phyloP scores from a whole-genome alignment of 2,113 vertebrate species.

The Paratilapia polleni region DNA sequence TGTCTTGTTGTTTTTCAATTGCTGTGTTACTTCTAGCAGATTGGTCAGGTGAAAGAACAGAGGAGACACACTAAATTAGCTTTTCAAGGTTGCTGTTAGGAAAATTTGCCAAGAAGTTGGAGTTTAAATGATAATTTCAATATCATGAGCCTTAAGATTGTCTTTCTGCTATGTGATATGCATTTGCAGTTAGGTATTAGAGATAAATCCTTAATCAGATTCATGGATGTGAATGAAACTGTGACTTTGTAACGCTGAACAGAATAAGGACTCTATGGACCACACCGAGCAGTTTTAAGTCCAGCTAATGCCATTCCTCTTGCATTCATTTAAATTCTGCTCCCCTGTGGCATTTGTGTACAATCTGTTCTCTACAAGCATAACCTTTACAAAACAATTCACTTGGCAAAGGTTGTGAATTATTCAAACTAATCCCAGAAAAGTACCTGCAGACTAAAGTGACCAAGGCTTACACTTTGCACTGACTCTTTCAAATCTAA shows the following conservation, averaged over 20 bases:
- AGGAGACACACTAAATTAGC: neutral
- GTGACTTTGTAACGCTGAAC: neutral
- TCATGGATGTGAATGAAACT: slow-evolving; percentile 17
- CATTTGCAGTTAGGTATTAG: slow-evolving; percentile 8
- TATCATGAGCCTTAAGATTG: neutral
- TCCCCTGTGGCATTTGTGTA: slow-evolving; percentile 42
- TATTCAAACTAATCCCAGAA: slow-evolving; percentile 44
- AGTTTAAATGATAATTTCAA: neutral
- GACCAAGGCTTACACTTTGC: neutral
- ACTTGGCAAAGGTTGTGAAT: slow-evolving; percentile 48
- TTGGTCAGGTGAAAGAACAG: slow-evolving; percentile 10
- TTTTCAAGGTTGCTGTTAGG: slow-evolving; percentile 4
- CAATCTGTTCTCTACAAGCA: slow-evolving; percentile 62
- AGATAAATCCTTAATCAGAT: slow-evolving; percentile 27
- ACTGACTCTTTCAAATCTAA: neutral
- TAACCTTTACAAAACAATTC: slow-evolving; percentile 58
- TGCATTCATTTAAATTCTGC: slow-evolving; percentile 38
- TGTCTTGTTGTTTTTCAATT: slow-evolving; percentile 44
- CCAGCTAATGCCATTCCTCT: slow-evolving; percentile 27
- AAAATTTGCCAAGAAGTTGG: slow-evolving; percentile 9
- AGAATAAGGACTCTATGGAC: slow-evolving; percentile 9
- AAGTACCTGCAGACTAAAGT: slow-evolving; percentile 8
- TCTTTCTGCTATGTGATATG: neutral
- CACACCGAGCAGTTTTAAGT: slow-evolving; percentile 12
- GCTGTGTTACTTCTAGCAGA: slow-evolving; percentile 16